These are phyloP conservation scores for Parnassius mnemosyne DNA, from an alignment of 2,888 invertebrate species.

Conservation along the genomic window DNA sequence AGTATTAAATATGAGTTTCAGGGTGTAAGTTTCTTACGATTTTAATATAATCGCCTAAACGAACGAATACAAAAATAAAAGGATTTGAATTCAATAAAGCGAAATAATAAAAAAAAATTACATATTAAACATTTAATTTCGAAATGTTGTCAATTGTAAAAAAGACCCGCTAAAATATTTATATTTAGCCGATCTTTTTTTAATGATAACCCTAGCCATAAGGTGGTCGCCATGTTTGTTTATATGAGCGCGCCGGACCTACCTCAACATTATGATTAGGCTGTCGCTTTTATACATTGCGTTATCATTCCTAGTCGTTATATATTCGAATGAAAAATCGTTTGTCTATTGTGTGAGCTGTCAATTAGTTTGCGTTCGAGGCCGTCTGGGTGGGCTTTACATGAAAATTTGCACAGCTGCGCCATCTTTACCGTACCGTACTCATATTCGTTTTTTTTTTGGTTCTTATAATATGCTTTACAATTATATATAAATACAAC, in stretches of 20 bases:
- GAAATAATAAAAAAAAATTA: too few relatives aligned
- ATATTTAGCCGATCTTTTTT: not conserved
- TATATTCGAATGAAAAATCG: slow-evolving; percentile 4
- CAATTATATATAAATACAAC: too few relatives aligned
- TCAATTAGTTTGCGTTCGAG: slow-evolving; percentile 7
- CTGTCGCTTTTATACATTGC: slow-evolving; percentile 40
- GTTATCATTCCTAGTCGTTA: slow-evolving; percentile 39
- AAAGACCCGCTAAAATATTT: too few relatives aligned
- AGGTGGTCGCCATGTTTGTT: slow-evolving; percentile 27
- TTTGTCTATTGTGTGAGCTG: slow-evolving; percentile 22
- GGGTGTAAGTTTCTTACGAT: too few relatives aligned
- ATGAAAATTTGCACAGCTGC: slow-evolving; percentile 16
- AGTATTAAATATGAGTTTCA: too few relatives aligned
- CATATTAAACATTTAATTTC: too few relatives aligned
- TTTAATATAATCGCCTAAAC: too few relatives aligned
- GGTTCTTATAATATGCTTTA: too few relatives aligned
- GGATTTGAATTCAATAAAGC: too few relatives aligned
- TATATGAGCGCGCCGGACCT: slow-evolving; percentile 47
- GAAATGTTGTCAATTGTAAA: too few relatives aligned
- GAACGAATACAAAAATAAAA: too few relatives aligned
- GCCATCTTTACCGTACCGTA: slow-evolving; percentile 5
- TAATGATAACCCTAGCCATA: slow-evolving; percentile 25
- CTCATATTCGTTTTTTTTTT: slow-evolving; percentile 1
- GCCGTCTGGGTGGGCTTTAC: slow-evolving; percentile 14
- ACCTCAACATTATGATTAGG: slow-evolving; percentile 50